Evolutionary conservation across 2,113 vertebrate genomes (phyloP).

Genomic region (Chiloscyllium plagiosum): DNA sequence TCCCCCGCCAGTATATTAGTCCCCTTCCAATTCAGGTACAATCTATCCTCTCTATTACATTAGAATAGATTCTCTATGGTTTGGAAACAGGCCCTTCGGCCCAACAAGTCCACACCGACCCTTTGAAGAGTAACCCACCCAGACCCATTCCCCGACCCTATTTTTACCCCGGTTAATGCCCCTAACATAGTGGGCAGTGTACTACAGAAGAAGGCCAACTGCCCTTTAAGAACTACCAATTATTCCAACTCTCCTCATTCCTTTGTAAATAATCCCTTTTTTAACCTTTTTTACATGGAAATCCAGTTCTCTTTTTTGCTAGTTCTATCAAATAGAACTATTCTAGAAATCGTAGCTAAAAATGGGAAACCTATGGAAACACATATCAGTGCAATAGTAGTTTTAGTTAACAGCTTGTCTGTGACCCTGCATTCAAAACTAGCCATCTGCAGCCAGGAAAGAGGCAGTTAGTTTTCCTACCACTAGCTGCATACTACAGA

Average conservation of each 20-base stretch:
- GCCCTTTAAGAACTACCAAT: not conserved
- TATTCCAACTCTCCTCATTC: not conserved
- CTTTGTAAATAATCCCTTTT: not conserved
- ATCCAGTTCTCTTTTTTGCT: not conserved
- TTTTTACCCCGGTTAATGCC: no score
- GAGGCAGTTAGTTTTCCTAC: not conserved
- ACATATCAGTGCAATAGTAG: not conserved
- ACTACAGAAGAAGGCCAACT: no score
- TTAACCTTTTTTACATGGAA: not conserved
- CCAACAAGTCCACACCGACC: no score
- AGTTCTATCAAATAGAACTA: not conserved
- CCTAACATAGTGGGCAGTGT: no score
- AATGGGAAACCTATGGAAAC: not conserved
- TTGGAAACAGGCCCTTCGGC: no score
- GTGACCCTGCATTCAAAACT: not conserved
- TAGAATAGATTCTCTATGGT: no score
- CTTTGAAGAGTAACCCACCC: no score
- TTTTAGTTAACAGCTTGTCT: not conserved
- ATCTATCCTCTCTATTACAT: no score
- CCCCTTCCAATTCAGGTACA: no score
- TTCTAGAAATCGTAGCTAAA: not conserved
- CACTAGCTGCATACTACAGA: not conserved
- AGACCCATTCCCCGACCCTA: no score
- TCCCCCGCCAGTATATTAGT: no score
- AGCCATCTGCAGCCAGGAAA: not conserved